These are phyloP conservation scores for Papilio glaucus DNA, from an alignment of 1,140 invertebrate species.

Conservation along the genomic window DNA sequence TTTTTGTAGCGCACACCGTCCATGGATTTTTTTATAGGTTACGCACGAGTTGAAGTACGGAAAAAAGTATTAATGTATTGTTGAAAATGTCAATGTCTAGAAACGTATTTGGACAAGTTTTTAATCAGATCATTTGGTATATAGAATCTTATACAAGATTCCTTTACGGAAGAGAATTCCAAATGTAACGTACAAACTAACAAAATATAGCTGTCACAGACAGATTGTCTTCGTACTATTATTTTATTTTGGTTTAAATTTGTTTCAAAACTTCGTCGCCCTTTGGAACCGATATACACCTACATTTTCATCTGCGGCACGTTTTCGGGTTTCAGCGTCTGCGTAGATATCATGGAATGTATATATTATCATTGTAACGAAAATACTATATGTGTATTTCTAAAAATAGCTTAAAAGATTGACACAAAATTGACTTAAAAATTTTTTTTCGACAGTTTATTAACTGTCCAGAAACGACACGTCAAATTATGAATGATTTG, in stretches of 20 bases:
- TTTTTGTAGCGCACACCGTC: slow-evolving; percentile 4
- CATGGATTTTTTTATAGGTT: background rate
- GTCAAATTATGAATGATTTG: no score
- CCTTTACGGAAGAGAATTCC: no score
- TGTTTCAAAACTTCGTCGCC: background rate
- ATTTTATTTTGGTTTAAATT: background rate
- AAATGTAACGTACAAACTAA: no score
- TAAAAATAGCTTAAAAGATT: background rate
- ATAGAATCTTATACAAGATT: no score
- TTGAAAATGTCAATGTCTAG: background rate
- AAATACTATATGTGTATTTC: background rate
- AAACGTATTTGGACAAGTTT: background rate
- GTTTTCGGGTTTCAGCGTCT: background rate
- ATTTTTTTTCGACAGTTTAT: no score
- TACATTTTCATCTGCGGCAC: no score
- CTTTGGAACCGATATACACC: no score
- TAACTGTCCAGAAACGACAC: no score
- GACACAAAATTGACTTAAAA: no score
- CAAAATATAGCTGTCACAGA: no score
- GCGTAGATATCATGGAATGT: background rate
- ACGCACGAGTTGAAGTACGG: background rate
- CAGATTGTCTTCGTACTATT: no score
- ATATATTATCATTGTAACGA: background rate
- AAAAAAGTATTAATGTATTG: background rate
- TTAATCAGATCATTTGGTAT: no score